Percentiles rank a stretch among this genome's conserved stretches.
phyloP scores from a whole-genome alignment of 2,888 invertebrate species.

The Amblyjoppa proteus region DNA sequence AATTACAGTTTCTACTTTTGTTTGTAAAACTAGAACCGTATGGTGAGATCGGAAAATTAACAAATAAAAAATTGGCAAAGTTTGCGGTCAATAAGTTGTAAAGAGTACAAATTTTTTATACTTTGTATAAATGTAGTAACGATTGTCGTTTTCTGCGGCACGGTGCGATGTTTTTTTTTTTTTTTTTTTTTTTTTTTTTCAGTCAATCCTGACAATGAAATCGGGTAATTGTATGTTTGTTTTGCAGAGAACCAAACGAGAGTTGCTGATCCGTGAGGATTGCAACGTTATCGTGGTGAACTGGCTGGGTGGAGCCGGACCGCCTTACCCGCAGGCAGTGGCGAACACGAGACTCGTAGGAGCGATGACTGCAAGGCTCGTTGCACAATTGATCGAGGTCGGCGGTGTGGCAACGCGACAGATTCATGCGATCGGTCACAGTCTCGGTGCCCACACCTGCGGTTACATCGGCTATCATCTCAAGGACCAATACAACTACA shows the following conservation, averaged over 20 bases:
- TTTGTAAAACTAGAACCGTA: too few relatives aligned
- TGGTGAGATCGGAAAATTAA: too few relatives aligned
- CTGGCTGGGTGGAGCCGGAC: constrained; percentile 94
- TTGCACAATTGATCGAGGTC: constrained; percentile 84
- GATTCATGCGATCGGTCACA: constrained; percentile 95
- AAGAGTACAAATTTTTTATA: too few relatives aligned
- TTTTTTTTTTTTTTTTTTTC: neutral
- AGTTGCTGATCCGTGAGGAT: constrained; percentile 90
- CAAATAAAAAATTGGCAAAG: too few relatives aligned
- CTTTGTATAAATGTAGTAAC: too few relatives aligned
- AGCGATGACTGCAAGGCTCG: constrained; percentile 92
- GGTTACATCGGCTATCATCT: constrained; percentile 94
- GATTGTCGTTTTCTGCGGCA: too few relatives aligned
- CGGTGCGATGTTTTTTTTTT: neutral
- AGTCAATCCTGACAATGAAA: neutral
- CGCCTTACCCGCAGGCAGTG: constrained; percentile 96
- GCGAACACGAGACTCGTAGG: constrained; percentile 96
- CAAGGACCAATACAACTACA: constrained; percentile 87
- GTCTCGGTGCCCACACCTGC: constrained; percentile 93
- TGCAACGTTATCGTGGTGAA: constrained; percentile 93
- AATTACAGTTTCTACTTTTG: too few relatives aligned
- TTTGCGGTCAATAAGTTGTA: too few relatives aligned
- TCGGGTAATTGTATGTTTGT: constrained; percentile 6
- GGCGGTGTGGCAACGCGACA: constrained; percentile 86
- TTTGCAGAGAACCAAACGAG: constrained; percentile 89